A percentile compares a stretch with the other conserved stretches of the same genome.
phyloP scores from a whole-genome alignment of 2,113 vertebrate genomes.

The Tragulus kanchil region DNA sequence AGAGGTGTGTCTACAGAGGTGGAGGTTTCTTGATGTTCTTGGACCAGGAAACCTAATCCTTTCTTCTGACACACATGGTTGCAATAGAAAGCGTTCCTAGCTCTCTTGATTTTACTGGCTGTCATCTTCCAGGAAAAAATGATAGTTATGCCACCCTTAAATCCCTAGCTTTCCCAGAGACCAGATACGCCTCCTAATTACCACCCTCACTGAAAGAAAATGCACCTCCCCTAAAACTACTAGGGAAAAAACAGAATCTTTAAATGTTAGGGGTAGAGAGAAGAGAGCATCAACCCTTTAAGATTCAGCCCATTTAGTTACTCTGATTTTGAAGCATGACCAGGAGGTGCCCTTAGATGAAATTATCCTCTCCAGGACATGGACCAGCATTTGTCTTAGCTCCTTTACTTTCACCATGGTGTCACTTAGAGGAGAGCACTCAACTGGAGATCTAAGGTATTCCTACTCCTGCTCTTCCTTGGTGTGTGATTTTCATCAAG shows the following conservation, averaged over 20 bases:
- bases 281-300: neutral
- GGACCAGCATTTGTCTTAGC: neutral
- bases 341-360: neutral
- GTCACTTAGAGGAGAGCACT: neutral
- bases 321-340: neutral
- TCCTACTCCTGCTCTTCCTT: neutral
- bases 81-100: slow-evolving; percentile 80
- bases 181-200: neutral
- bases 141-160: neutral
- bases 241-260: neutral
- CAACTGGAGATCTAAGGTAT: neutral
- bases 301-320: neutral
- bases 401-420: neutral
- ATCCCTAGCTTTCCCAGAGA: neutral
- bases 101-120: slow-evolving; percentile 13
- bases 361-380: neutral
- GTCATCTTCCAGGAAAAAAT: neutral
- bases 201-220: neutral
- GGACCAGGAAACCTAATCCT: slow-evolving; percentile 81
- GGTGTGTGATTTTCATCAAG: neutral
- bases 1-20: slow-evolving; percentile 82
- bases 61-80: slow-evolving; percentile 84
- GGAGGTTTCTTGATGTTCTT: slow-evolving; percentile 81
- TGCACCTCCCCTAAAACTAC: neutral
- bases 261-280: neutral